Conservation (phyloP, 64 coral and sea anemone genomes). For the Exaiptasia diaphana region DNA sequence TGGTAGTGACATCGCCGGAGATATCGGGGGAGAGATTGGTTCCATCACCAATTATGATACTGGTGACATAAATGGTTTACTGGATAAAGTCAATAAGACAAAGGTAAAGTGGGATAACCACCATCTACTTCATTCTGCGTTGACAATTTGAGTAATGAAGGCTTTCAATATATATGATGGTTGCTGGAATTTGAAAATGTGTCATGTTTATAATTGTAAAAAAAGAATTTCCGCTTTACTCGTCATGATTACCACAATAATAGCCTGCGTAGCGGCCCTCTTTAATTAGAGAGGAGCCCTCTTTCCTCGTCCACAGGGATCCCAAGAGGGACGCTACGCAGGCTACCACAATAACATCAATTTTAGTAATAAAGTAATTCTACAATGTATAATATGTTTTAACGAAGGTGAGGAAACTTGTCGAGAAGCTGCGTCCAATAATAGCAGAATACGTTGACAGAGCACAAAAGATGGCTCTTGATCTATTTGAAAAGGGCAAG, state of each 20-base stretch:
- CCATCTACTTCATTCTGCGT: neutral
- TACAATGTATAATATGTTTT: no score
- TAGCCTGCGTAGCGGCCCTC: no score
- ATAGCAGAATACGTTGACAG: conserved; percentile 53
- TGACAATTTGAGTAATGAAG: neutral
- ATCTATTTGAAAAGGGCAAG: conserved; percentile 48
- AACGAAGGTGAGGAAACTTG: conserved; percentile 36
- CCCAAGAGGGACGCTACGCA: no score
- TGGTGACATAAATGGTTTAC: conserved; percentile 46
- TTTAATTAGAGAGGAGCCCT: no score
- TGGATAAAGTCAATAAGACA: conserved; percentile 47
- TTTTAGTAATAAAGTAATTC: no score
- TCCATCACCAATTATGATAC: conserved; percentile 68
- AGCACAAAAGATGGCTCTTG: conserved; percentile 21
- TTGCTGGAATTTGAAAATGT: no score
- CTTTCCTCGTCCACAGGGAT: no score
- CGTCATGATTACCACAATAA: no score
- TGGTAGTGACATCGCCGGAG: conserved; percentile 28
- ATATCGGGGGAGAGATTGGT: conserved; percentile 55
- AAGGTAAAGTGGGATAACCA: conserved; percentile 1
- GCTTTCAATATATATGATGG: no score
- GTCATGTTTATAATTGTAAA: no score
- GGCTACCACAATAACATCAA: no score
- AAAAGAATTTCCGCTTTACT: no score
- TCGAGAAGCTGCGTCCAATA: conserved; percentile 55